Base-by-base conservation (phyloP, 2,797 vertebrate species). In the Microcaecilia unicolor region DNA sequence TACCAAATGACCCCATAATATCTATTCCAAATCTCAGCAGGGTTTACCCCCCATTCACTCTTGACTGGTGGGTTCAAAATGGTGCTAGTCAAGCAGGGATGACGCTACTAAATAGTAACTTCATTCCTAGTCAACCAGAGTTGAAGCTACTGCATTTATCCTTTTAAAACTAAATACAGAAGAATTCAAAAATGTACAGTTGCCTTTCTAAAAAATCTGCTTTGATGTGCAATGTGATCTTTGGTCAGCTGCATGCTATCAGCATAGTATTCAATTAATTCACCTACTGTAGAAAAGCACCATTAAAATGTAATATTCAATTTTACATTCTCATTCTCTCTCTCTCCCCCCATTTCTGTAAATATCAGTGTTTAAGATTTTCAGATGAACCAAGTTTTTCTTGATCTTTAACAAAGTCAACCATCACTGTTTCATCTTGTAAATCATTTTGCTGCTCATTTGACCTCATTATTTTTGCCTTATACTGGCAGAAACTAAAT, bases 371-470 rank as follows among this genome's bases (percentile, higher is more conserved):
- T 34, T 16, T 15, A 22, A 28, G 11, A 13, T 30, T 15, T 30
- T 13, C 28, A 32, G 22, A n/a, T 10, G 15, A 16, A n/a, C 13
- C 7, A 20, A 10, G 8, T 38, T 17, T 32, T 31, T 27, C 29
- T 10, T 38, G 6, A 22, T 10, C 4, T 34, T 6, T 37, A 6
- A 22, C 21, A 58, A 43, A 33, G 23, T 30, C 38, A 47, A 14
- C 6, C 28, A 28, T 9, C 15, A 16, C 17, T 16, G 6, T 16
- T n/a, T 26, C n/a, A 15, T 22, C 14, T n/a, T 6, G 34, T 44
- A 34, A 28, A 34, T 22, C 23, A 41, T n/a, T 46, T 28, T 34
- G 23, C 12, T 34, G 23, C 12, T 28, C 44, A 28, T 36, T 39
- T 27, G 31, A 14, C 25, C 11, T 21, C 18, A 32, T 37, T 32